Evolutionary conservation across 2,113 vertebrate genomes (phyloP).

Genomic region (Theristicus caerulescens): DNA sequence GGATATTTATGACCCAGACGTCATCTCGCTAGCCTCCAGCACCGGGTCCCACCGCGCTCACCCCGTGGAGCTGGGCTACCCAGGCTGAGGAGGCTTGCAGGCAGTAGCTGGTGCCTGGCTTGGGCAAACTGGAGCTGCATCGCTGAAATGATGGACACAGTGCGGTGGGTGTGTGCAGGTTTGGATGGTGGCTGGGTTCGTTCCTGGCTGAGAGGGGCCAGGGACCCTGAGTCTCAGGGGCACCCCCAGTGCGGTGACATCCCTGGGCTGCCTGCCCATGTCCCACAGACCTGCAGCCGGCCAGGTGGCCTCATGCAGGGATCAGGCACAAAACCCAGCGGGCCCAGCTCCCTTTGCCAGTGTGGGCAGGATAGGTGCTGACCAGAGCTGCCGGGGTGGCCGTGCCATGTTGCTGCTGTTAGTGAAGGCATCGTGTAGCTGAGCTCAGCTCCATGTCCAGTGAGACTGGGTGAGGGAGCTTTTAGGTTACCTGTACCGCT

Average conservation of each 20-base stretch:
- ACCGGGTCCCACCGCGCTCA: rapidly evolving
- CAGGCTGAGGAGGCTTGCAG: background rate
- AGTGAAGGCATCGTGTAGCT: background rate
- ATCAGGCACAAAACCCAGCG: background rate
- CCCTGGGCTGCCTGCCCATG: background rate
- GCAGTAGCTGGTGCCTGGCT: background rate
- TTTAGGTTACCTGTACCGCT: background rate
- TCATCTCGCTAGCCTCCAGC: background rate
- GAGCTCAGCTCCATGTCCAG: background rate
- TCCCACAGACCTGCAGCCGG: background rate
- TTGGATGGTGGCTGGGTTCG: background rate
- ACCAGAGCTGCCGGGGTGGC: background rate
- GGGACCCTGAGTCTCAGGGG: background rate
- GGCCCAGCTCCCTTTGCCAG: background rate
- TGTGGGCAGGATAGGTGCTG: background rate
- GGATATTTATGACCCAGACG: background rate
- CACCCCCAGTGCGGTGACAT: background rate
- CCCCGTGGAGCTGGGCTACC: background rate
- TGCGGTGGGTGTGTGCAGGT: background rate
- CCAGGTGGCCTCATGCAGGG: background rate
- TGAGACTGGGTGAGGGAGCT: background rate
- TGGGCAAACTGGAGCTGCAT: background rate
- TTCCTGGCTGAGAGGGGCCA: background rate
- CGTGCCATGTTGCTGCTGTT: background rate
- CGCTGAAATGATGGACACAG: rapidly evolving